These are phyloP conservation scores for Clostera curtula DNA, from an alignment of 2,888 invertebrate genomes.

Conservation along the genomic window DNA sequence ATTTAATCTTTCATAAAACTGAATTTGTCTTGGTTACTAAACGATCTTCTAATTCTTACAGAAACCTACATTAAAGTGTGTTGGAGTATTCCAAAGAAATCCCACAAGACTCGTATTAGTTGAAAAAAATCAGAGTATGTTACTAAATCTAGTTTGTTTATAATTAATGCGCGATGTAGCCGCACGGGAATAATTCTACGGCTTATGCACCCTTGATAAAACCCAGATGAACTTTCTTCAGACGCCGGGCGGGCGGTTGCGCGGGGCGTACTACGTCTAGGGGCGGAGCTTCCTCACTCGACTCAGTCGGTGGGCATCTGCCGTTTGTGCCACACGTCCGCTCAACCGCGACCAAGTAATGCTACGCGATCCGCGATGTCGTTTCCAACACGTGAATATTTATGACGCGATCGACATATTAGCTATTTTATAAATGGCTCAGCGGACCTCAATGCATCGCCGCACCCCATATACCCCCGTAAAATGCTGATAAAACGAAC, in stretches of 20 bases:
- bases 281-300: slow-evolving; percentile 59
- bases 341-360: slow-evolving; percentile 36
- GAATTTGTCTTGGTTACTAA: too few relatives aligned
- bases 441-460: slow-evolving; percentile 52
- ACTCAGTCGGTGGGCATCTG: slow-evolving; percentile 72
- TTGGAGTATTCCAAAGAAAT: slow-evolving; percentile 10
- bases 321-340: slow-evolving; percentile 48
- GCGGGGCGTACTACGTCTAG: slow-evolving; percentile 52
- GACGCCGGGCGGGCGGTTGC: slow-evolving; percentile 53
- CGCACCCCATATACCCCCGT: slow-evolving; percentile 48
- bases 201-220: slow-evolving; percentile 69
- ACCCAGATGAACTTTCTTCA: slow-evolving; percentile 69
- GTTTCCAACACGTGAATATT: slow-evolving; percentile 58
- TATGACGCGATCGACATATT: slow-evolving; percentile 62
- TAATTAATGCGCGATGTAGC: slow-evolving; percentile 60
- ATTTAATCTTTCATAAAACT: too few relatives aligned
- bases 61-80: slow-evolving; percentile 6
- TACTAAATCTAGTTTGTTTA: slow-evolving; percentile 54
- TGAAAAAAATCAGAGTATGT: slow-evolving; percentile 22
- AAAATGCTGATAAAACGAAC: slow-evolving; percentile 69
- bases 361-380: slow-evolving; percentile 67
- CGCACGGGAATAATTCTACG: slow-evolving; percentile 62
- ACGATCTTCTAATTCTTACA: too few relatives aligned
- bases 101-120: slow-evolving; percentile 10
- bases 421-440: slow-evolving; percentile 63